A percentile compares a stretch with the other conserved stretches of the same genome.
Evolutionary conservation across 2,797 vertebrate species (phyloP).

Genomic region (Aphelocoma californica): DNA sequence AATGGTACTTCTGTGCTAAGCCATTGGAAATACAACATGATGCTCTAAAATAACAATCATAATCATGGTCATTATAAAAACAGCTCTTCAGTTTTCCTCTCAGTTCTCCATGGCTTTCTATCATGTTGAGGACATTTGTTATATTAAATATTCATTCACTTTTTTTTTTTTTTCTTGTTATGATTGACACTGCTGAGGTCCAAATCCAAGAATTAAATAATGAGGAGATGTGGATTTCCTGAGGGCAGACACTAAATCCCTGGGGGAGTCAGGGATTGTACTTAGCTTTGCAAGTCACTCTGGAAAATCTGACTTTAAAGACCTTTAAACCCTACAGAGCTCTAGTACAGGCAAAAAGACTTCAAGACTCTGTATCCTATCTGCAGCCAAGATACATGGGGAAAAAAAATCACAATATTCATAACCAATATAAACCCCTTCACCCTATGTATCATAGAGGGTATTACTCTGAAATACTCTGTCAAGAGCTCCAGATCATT

Average conservation of each 20-base stretch:
- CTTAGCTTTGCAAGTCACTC: background rate
- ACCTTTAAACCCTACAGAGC: background rate
- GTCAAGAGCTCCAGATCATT: background rate
- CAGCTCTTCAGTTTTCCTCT: background rate
- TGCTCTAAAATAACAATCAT: background rate
- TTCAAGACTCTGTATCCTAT: background rate
- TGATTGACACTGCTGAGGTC: background rate
- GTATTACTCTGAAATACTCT: background rate
- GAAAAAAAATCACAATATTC: background rate
- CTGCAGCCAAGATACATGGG: background rate
- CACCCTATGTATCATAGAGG: background rate
- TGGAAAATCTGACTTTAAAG: background rate
- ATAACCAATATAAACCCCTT: background rate
- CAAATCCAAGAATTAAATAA: background rate
- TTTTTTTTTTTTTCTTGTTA: background rate
- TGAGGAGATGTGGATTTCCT: background rate
- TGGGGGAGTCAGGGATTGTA: background rate
- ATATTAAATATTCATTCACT: background rate
- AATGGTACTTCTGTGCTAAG: background rate
- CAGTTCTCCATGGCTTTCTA: background rate
- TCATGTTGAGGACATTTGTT: background rate
- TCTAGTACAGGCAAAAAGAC: background rate
- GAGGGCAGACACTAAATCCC: background rate
- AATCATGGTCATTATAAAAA: background rate
- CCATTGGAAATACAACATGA: background rate